A percentile compares a stretch with the other conserved stretches of the same genome.
These are phyloP conservation scores for Campylomormyrus tamandua DNA, from an alignment of 2,113 vertebrate genomes.

Conservation along the genomic window DNA sequence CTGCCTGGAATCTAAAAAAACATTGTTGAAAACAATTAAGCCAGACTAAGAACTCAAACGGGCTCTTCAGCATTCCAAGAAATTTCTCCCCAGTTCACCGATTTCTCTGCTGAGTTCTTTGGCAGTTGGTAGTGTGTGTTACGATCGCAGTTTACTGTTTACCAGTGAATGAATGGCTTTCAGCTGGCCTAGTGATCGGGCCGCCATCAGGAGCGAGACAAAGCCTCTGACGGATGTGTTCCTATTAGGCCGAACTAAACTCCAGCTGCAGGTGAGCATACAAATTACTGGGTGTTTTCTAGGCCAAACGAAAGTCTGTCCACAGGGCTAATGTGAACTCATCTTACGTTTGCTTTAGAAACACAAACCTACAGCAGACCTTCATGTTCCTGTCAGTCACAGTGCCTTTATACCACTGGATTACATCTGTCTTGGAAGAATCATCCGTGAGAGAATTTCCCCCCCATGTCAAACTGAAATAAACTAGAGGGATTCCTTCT, in stretches of 20 bases:
- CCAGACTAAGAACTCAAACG: not conserved
- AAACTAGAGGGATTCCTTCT: not conserved
- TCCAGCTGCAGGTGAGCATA: not conserved
- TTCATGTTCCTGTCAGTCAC: not conserved
- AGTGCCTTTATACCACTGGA: not conserved
- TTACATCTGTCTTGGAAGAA: not conserved
- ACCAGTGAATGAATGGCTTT: not conserved
- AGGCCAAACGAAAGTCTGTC: not conserved
- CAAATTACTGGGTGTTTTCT: not conserved
- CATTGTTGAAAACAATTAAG: not conserved
- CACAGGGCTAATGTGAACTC: not conserved
- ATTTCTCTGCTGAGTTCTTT: not conserved
- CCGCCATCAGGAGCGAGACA: not conserved
- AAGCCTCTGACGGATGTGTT: not conserved
- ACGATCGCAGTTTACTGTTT: not conserved
- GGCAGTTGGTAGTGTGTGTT: no score
- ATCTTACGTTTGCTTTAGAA: not conserved
- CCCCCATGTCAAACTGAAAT: not conserved
- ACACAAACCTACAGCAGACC: not conserved
- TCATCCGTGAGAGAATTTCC: not conserved
- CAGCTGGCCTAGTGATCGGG: not conserved
- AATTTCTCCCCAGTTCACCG: not conserved
- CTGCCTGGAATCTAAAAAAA: not conserved
- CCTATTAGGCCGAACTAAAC: not conserved
- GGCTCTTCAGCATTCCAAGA: not conserved